Evolutionary conservation across 2,888 invertebrate genomes (phyloP), one percentile per base, ranked within the genome.

Genomic region (Andrena marginata): DNA sequence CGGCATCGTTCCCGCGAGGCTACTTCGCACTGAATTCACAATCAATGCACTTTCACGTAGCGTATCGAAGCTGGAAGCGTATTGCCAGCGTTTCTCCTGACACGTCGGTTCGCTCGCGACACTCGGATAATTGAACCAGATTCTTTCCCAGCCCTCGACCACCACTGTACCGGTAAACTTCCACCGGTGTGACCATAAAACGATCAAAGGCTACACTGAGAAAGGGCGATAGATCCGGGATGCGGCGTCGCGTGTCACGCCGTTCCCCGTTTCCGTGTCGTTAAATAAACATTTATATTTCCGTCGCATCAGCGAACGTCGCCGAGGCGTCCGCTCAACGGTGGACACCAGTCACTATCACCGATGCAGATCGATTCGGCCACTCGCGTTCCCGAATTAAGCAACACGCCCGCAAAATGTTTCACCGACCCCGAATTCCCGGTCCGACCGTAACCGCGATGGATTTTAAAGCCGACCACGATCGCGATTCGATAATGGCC

Each of bases 11-110:
- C 85, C 77, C 82, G 56, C 64, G 89, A 51, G 85, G 63, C 82
- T 81, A 80, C 74, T 85, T 79, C 72, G 62, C 83, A 51, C 71
- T 85, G 82, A 86, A 86, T 85, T 82, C 82, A 72, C 79, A 84
- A 82, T 88, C 83, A 74, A 88, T 84, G 74, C 78, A 79, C 72
- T 64, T 87, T 76, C 82, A 65, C 67, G 29, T 49, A 62, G 63
- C 51, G 51, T 70, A 79, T 72, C 81, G 62, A 29, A 56, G 56
- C 42, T 33, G 23, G 54, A 64, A 80, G 79, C 26, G 49, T 62
- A 80, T 77, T 54, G 59, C 42, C 63, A 59, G 65, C 29, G 16
- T 67, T 68, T 67, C 73, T 33, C 23, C 29, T 20, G 65, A 35
- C 51, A 54, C 68, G 35, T 48, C 20, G 10, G 62, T 13, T 35